phyloP scores from a whole-genome alignment of 2,113 vertebrate genomes.

The Chaenogobius annularis region DNA sequence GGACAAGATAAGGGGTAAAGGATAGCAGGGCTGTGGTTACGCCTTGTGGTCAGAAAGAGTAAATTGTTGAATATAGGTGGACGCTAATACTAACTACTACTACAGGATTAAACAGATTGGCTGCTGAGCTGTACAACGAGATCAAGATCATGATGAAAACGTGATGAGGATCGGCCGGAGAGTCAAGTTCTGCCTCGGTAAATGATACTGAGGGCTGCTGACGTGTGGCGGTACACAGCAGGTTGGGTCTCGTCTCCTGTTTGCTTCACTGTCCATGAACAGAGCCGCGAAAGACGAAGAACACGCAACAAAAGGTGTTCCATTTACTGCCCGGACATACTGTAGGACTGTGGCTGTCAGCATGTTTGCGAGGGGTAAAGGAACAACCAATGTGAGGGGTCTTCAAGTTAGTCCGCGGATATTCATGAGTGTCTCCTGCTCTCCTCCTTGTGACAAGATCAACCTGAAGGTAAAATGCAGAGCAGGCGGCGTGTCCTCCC shows the following conservation, averaged over 20 bases:
- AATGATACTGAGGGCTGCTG: slow-evolving; percentile 41
- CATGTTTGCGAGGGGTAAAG: slow-evolving; percentile 19
- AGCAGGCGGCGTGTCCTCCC: slow-evolving; percentile 65
- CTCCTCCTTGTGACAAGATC: slow-evolving; percentile 50
- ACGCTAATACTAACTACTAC: background rate
- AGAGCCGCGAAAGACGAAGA: slow-evolving; percentile 27
- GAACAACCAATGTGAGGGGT: slow-evolving; percentile 10
- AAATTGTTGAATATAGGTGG: too few relatives aligned
- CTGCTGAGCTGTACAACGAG: slow-evolving; percentile 14
- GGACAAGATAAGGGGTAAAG: slow-evolving; percentile 23
- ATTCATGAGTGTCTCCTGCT: slow-evolving; percentile 7
- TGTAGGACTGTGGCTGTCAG: slow-evolving; percentile 21
- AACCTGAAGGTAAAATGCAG: slow-evolving; percentile 67
- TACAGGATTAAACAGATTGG: slow-evolving; percentile 30
- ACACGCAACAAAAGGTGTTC: slow-evolving; percentile 35
- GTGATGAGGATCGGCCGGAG: slow-evolving; percentile 13
- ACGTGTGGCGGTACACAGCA: slow-evolving; percentile 29
- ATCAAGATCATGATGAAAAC: slow-evolving; percentile 8
- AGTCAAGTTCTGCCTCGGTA: slow-evolving; percentile 14
- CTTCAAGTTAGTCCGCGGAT: slow-evolving; percentile 13
- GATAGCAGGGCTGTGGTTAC: slow-evolving; percentile 3
- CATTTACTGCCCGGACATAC: slow-evolving; percentile 13
- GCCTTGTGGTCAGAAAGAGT: background rate
- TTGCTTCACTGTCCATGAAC: slow-evolving; percentile 49
- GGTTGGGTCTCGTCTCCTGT: slow-evolving; percentile 48